These are phyloP conservation scores for Miichthys miiuy DNA, from an alignment of 2,797 vertebrate species.

Conservation along the genomic window DNA sequence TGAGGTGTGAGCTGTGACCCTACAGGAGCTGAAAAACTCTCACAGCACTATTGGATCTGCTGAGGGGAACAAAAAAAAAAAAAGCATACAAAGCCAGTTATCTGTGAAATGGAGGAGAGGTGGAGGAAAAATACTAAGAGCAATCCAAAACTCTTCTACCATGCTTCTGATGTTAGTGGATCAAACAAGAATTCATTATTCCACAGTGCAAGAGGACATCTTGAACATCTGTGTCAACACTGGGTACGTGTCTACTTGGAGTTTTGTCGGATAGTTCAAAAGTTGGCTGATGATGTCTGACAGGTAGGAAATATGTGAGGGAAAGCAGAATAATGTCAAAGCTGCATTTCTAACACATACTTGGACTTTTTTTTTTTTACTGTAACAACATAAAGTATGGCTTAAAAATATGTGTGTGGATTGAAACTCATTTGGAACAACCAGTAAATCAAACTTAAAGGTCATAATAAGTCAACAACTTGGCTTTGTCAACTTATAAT, in stretches of 20 bases:
- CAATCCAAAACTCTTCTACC: constrained; percentile 72
- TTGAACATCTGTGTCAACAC: constrained; percentile 79
- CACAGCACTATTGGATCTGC: constrained; percentile 51
- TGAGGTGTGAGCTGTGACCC: constrained; percentile 30
- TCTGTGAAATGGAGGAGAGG: constrained; percentile 60
- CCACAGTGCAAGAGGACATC: constrained; percentile 64
- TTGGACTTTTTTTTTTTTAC: constrained; percentile 18
- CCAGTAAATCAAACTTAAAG: constrained; percentile 10
- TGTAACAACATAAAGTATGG: constrained; percentile 5
- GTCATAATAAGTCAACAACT: constrained; percentile 1
- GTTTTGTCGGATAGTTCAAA: constrained; percentile 53
- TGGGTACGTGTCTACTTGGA: constrained; percentile 42
- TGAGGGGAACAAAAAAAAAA: constrained; percentile 48
- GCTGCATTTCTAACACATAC: constrained; percentile 19
- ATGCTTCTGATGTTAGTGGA: constrained; percentile 76
- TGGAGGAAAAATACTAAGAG: constrained; percentile 62
- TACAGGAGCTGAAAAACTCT: constrained; percentile 40
- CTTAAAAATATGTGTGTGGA: constrained; percentile 7
- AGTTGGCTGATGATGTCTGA: constrained; percentile 44
- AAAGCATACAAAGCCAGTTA: constrained; percentile 68
- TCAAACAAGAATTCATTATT: constrained; percentile 69
- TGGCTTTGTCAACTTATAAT: not conserved
- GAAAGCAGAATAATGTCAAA: constrained; percentile 37
- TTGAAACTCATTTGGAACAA: constrained; percentile 8
- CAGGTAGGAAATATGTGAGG: constrained; percentile 56